Evolutionary conservation across 2,888 invertebrate species (phyloP), one percentile per base, ranked within the genome.

Genomic region (Drosophila algonquin): DNA sequence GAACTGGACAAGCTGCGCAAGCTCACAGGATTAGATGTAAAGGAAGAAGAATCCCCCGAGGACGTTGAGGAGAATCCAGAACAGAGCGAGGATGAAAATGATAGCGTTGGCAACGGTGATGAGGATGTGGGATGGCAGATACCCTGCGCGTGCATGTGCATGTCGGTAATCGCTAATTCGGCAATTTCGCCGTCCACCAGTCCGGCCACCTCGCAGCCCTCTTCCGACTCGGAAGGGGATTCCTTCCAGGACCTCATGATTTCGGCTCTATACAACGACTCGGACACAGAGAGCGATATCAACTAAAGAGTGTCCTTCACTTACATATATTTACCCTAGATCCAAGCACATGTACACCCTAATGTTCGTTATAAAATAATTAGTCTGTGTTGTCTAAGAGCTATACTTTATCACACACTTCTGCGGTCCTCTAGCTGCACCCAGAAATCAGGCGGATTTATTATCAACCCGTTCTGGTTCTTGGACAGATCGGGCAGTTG

Each of bases 391-490:
- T 16, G 5, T 3, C 12, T 27, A 3, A 30, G 35, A 63, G 52
- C 64, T 68, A 1, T 51, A 64, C 32, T 14, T 5, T 35, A 14
- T 35, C 12, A 40, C 1, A 2, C 14, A 40, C 40, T 6, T 14
- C 40, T 40, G n/a, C 91, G 87, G 50, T 90, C 87, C 60, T 86
- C 81, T 6, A 94, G 91, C 73, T 93, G 93, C 14, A 94, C 91
- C 95, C 95, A 95, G 75, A 93, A 94, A 54, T 94, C 93, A 0
- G 94, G 94, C 8, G 94, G 91, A 0, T 93, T 93, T 10, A 93
- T 93, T 69, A 94, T 94, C 47, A 95, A 90, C 12, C 95, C 95
- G 47, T 90, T 90, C 1, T 90, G 18, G 69, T 91, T 92, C 65
- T 93, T 92, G 0, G 90, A 73, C 0, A 92, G 67, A 53, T 91